Conservation (phyloP, 2,797 vertebrate species). For the Acanthornis magna region DNA sequence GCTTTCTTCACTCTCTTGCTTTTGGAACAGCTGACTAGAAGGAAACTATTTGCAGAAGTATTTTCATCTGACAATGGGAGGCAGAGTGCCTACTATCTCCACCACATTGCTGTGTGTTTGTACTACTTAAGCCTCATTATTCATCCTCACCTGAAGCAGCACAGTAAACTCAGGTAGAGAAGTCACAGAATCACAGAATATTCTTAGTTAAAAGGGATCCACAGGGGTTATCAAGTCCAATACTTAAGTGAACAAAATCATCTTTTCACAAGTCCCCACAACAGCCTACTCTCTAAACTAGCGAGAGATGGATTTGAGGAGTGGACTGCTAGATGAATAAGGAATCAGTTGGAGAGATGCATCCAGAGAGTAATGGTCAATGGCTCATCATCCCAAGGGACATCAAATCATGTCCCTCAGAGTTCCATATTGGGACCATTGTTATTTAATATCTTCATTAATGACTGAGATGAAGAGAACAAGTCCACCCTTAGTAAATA, state of each 20-base stretch:
- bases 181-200: not conserved
- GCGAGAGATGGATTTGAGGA: not conserved
- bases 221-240: not conserved
- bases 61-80: not conserved
- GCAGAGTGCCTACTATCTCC: not conserved
- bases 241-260: too few species aligned
- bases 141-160: not conserved
- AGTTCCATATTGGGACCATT: not conserved
- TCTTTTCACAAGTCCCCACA: not conserved
- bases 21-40: not conserved
- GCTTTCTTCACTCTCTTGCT: not conserved
- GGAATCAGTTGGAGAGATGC: rapidly evolving
- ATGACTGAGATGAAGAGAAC: not conserved
- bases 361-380: not conserved
- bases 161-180: not conserved
- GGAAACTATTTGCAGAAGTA: not conserved
- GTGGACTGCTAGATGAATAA: not conserved
- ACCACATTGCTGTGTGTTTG: not conserved
- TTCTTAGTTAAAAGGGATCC: not conserved
- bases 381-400: not conserved
- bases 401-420: not conserved
- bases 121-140: not conserved
- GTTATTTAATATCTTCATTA: not conserved
- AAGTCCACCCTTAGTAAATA: not conserved
- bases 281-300: not conserved